Evolutionary conservation across 2,888 invertebrate species (phyloP), one percentile per base, ranked within the genome.

Genomic region (Dysmachus trigonus): DNA sequence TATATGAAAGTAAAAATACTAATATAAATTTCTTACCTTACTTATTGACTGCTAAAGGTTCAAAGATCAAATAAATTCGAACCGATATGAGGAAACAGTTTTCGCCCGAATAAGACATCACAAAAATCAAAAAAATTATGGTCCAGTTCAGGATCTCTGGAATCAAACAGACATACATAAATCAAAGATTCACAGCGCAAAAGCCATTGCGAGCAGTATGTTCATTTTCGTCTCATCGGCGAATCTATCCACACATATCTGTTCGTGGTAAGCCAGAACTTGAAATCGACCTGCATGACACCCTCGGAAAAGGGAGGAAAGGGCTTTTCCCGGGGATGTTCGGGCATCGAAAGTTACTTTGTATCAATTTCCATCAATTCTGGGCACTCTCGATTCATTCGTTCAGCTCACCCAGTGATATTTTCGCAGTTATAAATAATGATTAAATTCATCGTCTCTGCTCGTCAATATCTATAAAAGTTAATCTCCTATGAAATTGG

Each of bases 401-500:
- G 79, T 79, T 79, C 76, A 18, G 62, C 62, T 62, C 31, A 79
- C 30, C 38, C 47, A 30, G 31, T 53, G 71, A 82, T 62, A 82
- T 71, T 53, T n/a, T 38, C 33, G 35, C 8, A 35, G 62, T 82
- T 82, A 82, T 82, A 82, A 82, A 82, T 82, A 82, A 62, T 82
- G 82, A 82, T 82, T 82, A 82, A 82, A 62, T 62, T 82, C 82
- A 82, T 82, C 82, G 82, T 62, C 82, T 41, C 62, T 18, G 71
- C 82, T 82, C 82, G 82, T 82, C 82, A 82, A 82, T 82, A 82
- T 82, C 85, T 79, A 86, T 86, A 86, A 86, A 86, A 85, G 79
- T 86, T 86, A 86, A 86, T 86, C 86, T 86, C 84, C 86, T 86
- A 86, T 86, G 86, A 86, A 86, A 86, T 86, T 86, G 86, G 85